Base-by-base conservation (phyloP, 2,888 invertebrate genomes). In the Sycophila texana region DNA sequence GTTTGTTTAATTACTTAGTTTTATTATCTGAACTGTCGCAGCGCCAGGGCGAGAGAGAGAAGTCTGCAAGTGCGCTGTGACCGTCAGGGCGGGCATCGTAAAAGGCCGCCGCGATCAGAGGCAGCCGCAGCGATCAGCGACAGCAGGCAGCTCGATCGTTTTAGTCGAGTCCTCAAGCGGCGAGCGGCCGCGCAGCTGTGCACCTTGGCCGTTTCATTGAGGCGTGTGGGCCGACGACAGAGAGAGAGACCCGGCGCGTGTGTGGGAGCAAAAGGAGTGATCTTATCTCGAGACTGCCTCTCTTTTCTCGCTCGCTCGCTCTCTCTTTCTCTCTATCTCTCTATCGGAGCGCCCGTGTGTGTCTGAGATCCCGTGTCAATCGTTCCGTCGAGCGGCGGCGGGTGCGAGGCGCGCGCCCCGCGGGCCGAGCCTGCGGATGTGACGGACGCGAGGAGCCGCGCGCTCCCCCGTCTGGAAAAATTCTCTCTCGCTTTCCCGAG, bases 21-120 rank as follows among this genome's bases (percentile, higher is more conserved):
- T 76, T 51, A 68, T 47, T 68, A 16, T 61, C 30, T 49, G 51
- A 39, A 20, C 66, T 68, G 68, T 65, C 71, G 26, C 63, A 16
- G 68, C 77, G 58, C 14, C 66, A 26, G 49, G 70, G 53, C 53
- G 60, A 63, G 66, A 77, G 77, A 74, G 67, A 78, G 74, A 74
- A 70, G 74, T 78, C 78, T 78, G 78, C 73, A 53, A 58, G 66
- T 22, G 71, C 63, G 60, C 60, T 20, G 22, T 60, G 22, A 51
- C 49, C 71, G 65, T 57, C 63, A 57, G 71, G 30, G 70, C 55
- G 65, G 76, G 65, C 65, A 57, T 58, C 58, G 72, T 58, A 58
- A 61, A 57, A 71, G 39, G 63, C 65, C 77, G 63, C 61, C 65
- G 58, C 49, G 47, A 74, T 30, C 49, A 63, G 49, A 57, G 53